Conservation (phyloP, 2,797 vertebrate genomes). For the Platalea minor region DNA sequence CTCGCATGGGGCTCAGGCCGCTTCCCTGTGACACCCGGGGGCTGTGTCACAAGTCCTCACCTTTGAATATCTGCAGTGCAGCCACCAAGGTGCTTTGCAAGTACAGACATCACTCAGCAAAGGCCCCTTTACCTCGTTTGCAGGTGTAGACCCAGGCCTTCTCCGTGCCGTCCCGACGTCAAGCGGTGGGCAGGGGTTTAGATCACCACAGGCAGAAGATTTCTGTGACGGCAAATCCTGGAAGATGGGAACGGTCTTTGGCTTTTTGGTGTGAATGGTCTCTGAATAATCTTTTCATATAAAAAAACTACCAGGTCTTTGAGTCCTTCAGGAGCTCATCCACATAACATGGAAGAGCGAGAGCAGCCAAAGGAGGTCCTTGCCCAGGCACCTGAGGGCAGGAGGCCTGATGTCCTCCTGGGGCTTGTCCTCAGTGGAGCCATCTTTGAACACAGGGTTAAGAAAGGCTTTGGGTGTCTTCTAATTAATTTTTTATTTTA, state of each 20-base stretch:
- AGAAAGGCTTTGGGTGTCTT: neutral
- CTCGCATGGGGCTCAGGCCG: fast-evolving
- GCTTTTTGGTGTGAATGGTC: neutral
- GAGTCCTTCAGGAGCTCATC: neutral
- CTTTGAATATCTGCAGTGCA: neutral
- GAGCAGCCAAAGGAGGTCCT: neutral
- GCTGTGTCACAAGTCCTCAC: fast-evolving
- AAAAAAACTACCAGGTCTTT: neutral
- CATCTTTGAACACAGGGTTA: neutral
- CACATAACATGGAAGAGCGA: fast-evolving
- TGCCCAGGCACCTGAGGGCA: fast-evolving
- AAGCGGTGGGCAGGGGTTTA: neutral
- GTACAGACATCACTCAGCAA: neutral
- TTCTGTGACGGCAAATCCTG: neutral
- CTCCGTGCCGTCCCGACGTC: fast-evolving
- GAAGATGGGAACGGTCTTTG: fast-evolving
- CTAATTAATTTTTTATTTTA: neutral
- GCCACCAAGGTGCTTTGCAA: neutral
- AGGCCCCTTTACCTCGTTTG: neutral
- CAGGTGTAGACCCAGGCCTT: neutral
- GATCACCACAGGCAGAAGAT: neutral
- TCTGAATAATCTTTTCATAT: neutral
- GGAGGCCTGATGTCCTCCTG: neutral
- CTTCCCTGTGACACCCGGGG: fast-evolving
- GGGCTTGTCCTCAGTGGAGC: neutral